A percentile compares a stretch with the other conserved stretches of the same genome.
These are phyloP conservation scores for Deilephila porcellus DNA, from an alignment of 2,888 invertebrate species.

Conservation along the genomic window DNA sequence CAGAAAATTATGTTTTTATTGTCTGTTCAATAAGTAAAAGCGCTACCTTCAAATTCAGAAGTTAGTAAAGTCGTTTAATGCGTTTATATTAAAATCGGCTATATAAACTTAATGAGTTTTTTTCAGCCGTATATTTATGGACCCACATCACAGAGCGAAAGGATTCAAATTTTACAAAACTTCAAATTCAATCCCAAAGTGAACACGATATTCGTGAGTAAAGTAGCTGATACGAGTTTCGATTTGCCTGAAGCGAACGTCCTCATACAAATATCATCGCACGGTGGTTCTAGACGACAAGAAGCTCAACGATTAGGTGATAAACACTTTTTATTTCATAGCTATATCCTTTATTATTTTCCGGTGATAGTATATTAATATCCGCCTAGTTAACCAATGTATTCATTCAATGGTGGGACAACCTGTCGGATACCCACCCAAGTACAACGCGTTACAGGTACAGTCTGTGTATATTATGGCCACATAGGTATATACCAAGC, in stretches of 20 bases:
- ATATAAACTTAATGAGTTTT: neutral
- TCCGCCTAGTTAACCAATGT: no score
- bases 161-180: conserved; percentile 99
- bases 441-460: no score
- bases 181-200: conserved; percentile 99
- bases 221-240: conserved; percentile 99
- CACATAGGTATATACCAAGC: no score
- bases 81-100: neutral
- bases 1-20: no score
- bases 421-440: no score
- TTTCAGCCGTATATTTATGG: conserved; percentile 96
- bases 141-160: conserved; percentile 97
- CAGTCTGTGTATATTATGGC: no score
- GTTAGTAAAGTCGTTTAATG: neutral
- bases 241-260: conserved; percentile 99
- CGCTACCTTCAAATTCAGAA: no score
- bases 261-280: conserved; percentile 98
- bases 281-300: conserved; percentile 98
- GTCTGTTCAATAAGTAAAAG: no score
- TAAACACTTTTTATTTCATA: neutral
- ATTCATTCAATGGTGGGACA: no score
- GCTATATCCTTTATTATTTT: no score
- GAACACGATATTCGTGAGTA: conserved; percentile 99
- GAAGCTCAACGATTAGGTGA: conserved; percentile 97
- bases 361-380: no score